phyloP scores from a whole-genome alignment of 1,140 invertebrate species.

The Mercenaria mercenaria region DNA sequence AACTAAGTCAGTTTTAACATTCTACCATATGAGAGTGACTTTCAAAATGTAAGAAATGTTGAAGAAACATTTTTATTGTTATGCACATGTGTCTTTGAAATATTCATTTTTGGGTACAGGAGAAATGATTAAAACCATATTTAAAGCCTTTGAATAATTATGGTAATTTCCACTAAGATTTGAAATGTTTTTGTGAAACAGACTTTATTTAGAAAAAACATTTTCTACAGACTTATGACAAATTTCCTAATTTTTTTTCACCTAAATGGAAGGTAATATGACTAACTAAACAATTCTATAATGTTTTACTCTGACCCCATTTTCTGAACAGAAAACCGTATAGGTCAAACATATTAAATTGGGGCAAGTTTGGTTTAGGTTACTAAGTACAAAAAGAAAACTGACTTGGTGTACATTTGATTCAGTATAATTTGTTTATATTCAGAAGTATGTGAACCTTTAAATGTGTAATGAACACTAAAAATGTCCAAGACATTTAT shows the following conservation, averaged over 20 bases:
- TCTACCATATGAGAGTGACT: too few species aligned
- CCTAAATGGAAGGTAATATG: background rate
- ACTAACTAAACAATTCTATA: background rate
- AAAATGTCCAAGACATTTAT: constrained; percentile 28
- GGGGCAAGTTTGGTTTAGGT: background rate
- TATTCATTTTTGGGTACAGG: too few species aligned
- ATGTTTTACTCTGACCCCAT: background rate
- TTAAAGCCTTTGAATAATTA: too few species aligned
- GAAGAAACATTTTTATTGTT: too few species aligned
- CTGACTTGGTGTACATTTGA: constrained; percentile 7
- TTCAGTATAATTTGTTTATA: constrained; percentile 11
- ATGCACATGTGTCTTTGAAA: too few species aligned
- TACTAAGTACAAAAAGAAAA: background rate
- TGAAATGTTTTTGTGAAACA: background rate
- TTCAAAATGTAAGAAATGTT: too few species aligned
- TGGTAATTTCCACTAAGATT: too few species aligned
- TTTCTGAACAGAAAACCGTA: background rate
- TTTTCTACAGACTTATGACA: too few species aligned
- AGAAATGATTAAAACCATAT: too few species aligned
- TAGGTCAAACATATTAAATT: background rate
- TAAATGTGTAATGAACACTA: background rate
- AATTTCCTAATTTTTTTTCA: background rate
- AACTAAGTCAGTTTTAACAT: constrained; percentile 15
- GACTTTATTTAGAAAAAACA: background rate
- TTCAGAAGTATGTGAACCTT: background rate